phyloP scores from a whole-genome alignment of 2,888 invertebrate species.

The Drosophila prostipennis region DNA sequence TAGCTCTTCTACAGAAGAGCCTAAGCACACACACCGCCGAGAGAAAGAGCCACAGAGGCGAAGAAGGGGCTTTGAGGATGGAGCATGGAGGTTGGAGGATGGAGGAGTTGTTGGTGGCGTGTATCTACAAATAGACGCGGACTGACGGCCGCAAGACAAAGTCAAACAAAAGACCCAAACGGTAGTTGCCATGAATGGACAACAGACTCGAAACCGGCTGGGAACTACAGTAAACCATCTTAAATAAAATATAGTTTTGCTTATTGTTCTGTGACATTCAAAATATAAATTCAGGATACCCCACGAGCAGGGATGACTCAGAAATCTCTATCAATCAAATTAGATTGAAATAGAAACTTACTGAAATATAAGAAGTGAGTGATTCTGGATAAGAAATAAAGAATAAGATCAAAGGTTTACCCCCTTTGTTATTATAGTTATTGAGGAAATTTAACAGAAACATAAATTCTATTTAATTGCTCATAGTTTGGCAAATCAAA shows the following conservation, averaged over 20 bases:
- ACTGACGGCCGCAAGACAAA: constrained; percentile 76
- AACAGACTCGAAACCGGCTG: constrained; percentile 58
- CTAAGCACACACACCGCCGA: constrained; percentile 42
- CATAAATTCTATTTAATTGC: no score
- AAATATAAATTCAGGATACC: no score
- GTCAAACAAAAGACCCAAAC: constrained; percentile 78
- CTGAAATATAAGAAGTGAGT: no score
- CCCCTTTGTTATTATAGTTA: no score
- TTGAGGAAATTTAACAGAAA: no score
- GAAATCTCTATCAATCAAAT: no score
- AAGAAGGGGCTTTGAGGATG: background rate
- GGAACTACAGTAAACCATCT: constrained; percentile 15
- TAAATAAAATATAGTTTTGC: background rate
- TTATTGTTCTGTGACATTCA: background rate
- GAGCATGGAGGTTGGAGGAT: constrained; percentile 22
- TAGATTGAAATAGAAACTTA: no score
- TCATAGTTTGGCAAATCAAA: no score
- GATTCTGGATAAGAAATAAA: no score
- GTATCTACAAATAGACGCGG: constrained; percentile 76
- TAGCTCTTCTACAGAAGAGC: constrained; percentile 34
- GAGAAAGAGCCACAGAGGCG: constrained; percentile 24
- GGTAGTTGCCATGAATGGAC: constrained; percentile 77
- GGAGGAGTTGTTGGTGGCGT: constrained; percentile 58
- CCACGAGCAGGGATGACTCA: no score
- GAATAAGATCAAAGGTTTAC: no score